These are phyloP conservation scores for Catocala sponsa DNA, from an alignment of 2,888 invertebrate genomes.

Conservation along the genomic window DNA sequence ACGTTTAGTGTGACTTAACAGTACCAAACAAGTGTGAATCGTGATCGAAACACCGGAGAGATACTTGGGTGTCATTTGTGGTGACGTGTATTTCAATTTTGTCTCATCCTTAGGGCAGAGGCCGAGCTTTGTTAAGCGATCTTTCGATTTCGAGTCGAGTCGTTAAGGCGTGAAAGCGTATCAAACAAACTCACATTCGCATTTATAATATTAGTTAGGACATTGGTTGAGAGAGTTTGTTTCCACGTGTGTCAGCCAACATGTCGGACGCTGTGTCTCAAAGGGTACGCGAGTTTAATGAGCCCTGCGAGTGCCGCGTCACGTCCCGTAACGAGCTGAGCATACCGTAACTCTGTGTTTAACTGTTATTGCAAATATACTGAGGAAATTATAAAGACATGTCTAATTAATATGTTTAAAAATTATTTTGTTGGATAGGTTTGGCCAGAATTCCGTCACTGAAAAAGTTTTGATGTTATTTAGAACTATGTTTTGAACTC, in stretches of 20 bases:
- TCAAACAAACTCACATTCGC: too few relatives aligned
- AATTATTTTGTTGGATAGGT: background rate
- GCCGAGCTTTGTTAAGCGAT: constrained; percentile 49
- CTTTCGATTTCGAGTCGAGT: constrained; percentile 24
- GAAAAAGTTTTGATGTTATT: too few relatives aligned
- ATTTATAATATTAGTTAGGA: too few relatives aligned
- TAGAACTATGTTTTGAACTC: too few relatives aligned
- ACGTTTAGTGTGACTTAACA: constrained; percentile 63
- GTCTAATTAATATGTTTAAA: constrained; percentile 15
- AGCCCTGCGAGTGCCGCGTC: constrained; percentile 75
- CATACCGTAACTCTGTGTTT: constrained; percentile 30
- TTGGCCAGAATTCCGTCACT: too few relatives aligned
- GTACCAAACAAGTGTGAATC: constrained; percentile 59
- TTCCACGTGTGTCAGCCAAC: constrained; percentile 25
- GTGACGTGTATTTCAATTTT: constrained; percentile 61
- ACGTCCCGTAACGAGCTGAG: constrained; percentile 77
- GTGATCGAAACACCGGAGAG: constrained; percentile 59
- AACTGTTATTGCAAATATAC: constrained; percentile 47
- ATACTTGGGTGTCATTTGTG: constrained; percentile 66
- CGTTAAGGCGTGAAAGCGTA: too few relatives aligned
- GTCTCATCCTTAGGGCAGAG: constrained; percentile 52
- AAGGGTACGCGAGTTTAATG: constrained; percentile 67
- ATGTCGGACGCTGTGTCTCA: constrained; percentile 48
- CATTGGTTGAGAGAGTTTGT: constrained; percentile 14
- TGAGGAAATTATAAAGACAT: constrained; percentile 11